Percentiles rank a stretch among this genome's conserved stretches.
Evolutionary conservation across 1,140 invertebrate genomes (phyloP).

Genomic region (Halictus rubicundus): DNA sequence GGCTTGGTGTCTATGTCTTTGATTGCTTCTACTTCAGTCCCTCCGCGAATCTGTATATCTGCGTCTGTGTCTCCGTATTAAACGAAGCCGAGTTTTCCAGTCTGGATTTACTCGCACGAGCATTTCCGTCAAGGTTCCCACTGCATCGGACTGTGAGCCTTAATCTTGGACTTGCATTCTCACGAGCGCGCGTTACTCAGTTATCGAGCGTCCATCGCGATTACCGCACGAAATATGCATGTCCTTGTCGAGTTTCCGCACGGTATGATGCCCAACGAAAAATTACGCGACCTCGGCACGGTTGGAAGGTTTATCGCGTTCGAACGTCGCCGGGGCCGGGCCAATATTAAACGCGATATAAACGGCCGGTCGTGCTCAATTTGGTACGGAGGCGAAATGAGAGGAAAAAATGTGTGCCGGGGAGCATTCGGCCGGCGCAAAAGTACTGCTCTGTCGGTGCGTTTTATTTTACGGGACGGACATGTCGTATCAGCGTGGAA

Average conservation of each 20-base stretch:
- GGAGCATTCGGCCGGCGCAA: slow-evolving; percentile 43
- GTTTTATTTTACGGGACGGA: slow-evolving; percentile 61
- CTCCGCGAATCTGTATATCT: not conserved
- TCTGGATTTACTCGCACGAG: too few species aligned
- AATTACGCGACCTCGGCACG: slow-evolving; percentile 21
- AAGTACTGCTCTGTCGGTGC: slow-evolving; percentile 21
- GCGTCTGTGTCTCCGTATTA: not conserved
- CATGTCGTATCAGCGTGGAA: slow-evolving; percentile 62
- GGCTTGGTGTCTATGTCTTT: not conserved
- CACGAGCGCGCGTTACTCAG: not conserved
- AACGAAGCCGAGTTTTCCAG: too few species aligned
- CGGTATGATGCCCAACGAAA: slow-evolving; percentile 29
- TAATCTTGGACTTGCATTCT: not conserved
- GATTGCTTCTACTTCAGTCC: not conserved
- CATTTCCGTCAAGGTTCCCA: too few species aligned
- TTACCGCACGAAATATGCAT: not conserved
- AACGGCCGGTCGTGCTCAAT: slow-evolving; percentile 56
- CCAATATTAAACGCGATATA: slow-evolving; percentile 66
- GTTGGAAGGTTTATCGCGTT: slow-evolving; percentile 52
- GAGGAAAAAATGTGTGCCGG: slow-evolving; percentile 41
- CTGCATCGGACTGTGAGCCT: not conserved
- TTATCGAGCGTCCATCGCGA: slow-evolving; percentile 6
- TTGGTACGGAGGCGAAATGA: slow-evolving; percentile 41
- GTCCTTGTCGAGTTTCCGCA: slow-evolving; percentile 15
- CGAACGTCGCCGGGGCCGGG: slow-evolving; percentile 47